Evolutionary conservation across 1,140 invertebrate genomes (phyloP).

Genomic region (Batillaria attramentaria): DNA sequence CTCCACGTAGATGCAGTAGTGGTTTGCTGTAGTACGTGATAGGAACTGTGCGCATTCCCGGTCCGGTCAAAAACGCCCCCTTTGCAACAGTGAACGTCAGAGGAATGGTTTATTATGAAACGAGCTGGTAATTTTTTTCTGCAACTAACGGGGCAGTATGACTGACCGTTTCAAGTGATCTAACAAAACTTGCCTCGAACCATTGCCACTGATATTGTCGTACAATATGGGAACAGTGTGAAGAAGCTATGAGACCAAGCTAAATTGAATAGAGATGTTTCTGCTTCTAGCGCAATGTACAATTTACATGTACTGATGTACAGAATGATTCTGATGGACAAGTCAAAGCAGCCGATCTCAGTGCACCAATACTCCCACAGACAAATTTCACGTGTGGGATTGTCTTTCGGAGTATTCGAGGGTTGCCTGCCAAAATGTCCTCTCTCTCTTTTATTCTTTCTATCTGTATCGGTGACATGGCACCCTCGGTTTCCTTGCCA

Average conservation of each 20-base stretch:
- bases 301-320: no score
- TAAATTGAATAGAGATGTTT: background rate
- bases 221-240: no score
- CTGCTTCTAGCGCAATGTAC: background rate
- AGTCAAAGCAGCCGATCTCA: no score
- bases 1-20: background rate
- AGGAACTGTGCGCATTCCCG: background rate
- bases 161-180: background rate
- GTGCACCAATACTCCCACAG: no score
- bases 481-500: no score
- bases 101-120: background rate
- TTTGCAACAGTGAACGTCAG: background rate
- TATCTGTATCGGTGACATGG: no score
- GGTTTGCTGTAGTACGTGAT: conserved; percentile 4
- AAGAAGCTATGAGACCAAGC: background rate
- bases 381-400: no score
- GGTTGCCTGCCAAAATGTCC: no score
- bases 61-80: background rate
- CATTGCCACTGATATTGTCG: no score
- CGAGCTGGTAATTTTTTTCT: background rate
- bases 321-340: no score
- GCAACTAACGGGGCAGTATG: background rate
- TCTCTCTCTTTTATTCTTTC: no score
- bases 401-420: no score
- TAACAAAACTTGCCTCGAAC: background rate